A percentile compares a stretch with the other conserved stretches of the same genome.
Conservation (phyloP, 2,797 vertebrate species). For the Eutrigla gurnardus region DNA sequence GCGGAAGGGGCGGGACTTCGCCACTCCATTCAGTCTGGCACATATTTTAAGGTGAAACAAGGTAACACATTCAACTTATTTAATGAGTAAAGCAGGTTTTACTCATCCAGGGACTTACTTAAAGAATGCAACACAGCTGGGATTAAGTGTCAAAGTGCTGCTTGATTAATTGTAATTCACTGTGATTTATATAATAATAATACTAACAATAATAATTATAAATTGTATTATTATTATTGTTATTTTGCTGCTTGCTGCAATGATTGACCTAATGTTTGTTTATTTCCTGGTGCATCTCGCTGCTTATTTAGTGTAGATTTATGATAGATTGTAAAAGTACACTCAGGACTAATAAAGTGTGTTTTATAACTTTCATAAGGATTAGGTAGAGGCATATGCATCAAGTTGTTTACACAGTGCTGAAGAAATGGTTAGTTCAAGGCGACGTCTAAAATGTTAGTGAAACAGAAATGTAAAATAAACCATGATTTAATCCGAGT, state of each 20-base stretch:
- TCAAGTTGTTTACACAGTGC: not conserved
- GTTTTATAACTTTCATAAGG: not conserved
- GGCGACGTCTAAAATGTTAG: no score
- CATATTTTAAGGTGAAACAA: not conserved
- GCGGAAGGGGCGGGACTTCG: no score
- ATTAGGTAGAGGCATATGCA: not conserved
- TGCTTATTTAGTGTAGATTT: not conserved
- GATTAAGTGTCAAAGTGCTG: not conserved
- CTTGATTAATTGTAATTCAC: no score
- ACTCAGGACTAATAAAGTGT: not conserved
- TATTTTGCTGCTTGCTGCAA: no score
- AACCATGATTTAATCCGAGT: slow-evolving; percentile 41
- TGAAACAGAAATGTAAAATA: slow-evolving; percentile 4
- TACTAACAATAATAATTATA: no score
- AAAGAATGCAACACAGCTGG: not conserved
- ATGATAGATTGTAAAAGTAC: not conserved
- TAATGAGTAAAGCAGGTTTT: not conserved
- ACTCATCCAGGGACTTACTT: not conserved
- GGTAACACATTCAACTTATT: not conserved
- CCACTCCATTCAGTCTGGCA: not conserved
- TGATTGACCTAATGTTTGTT: not conserved
- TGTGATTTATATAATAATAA: no score
- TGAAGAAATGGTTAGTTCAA: not conserved
- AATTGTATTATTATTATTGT: no score
- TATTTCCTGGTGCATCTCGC: not conserved